Conservation (phyloP, 2,113 vertebrate genomes). For the Cebidichthys violaceus region DNA sequence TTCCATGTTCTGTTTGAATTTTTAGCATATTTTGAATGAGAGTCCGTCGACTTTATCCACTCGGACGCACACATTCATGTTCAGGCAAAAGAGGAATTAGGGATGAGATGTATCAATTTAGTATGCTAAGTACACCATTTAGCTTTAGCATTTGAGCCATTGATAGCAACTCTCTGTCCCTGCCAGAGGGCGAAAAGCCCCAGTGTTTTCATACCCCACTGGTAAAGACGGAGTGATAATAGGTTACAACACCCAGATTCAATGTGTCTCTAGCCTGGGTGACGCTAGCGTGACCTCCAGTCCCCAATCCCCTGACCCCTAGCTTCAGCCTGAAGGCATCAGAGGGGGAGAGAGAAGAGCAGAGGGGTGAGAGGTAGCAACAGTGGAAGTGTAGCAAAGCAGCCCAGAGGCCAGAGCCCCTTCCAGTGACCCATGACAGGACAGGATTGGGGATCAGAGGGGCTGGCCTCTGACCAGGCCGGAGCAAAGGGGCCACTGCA, state of each 20-base stretch:
- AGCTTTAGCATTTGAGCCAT: slow-evolving; percentile 71
- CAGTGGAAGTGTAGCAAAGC: slow-evolving; percentile 78
- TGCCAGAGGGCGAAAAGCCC: slow-evolving; percentile 70
- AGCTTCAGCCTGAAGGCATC: slow-evolving; percentile 82
- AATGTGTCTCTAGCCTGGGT: slow-evolving; percentile 88
- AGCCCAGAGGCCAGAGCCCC: slow-evolving; percentile 86
- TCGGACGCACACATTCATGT: slow-evolving; percentile 69
- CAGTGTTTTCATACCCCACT: slow-evolving; percentile 82
- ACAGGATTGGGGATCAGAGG: slow-evolving; percentile 89
- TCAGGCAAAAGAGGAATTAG: slow-evolving; percentile 72
- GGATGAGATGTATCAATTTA: slow-evolving; percentile 81
- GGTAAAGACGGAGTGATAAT: slow-evolving; percentile 89
- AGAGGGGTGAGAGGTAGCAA: slow-evolving; percentile 69
- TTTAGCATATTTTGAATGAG: slow-evolving; percentile 69
- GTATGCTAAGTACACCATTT: slow-evolving; percentile 76
- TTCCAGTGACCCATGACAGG: slow-evolving; percentile 93
- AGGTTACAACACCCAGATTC: slow-evolving; percentile 91
- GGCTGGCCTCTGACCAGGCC: slow-evolving; percentile 85
- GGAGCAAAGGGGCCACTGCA: slow-evolving; percentile 77
- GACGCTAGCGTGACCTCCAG: slow-evolving; percentile 88
- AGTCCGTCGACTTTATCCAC: slow-evolving; percentile 68
- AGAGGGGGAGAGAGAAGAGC: slow-evolving; percentile 66
- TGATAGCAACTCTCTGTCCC: slow-evolving; percentile 59
- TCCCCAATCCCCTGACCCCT: slow-evolving; percentile 91
- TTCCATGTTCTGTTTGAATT: slow-evolving; percentile 58